These are phyloP conservation scores for Lepetodrilus schrolli DNA, from an alignment of 2,888 invertebrate genomes.

Conservation along the genomic window DNA sequence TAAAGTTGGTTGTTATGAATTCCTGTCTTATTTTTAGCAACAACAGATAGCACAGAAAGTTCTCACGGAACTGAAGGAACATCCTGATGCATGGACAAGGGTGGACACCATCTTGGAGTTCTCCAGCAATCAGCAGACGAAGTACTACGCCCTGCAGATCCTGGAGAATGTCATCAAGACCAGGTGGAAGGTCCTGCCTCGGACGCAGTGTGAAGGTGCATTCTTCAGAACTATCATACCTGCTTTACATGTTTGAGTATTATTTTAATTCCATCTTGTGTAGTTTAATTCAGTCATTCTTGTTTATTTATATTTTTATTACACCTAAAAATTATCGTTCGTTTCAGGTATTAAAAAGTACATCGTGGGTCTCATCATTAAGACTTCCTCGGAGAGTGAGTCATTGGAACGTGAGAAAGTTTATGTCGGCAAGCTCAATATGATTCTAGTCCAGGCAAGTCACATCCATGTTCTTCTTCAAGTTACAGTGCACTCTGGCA, in stretches of 20 bases:
- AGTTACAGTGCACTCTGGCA: no score
- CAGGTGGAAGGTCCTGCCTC: slow-evolving; percentile 97
- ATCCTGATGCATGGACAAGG: slow-evolving; percentile 99
- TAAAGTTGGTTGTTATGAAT: no score
- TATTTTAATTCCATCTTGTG: no score
- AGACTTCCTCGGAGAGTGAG: slow-evolving; percentile 94
- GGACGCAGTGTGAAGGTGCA: slow-evolving; percentile 93
- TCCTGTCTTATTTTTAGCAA: slow-evolving; percentile 48
- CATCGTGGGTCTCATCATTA: slow-evolving; percentile 98
- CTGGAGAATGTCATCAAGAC: slow-evolving; percentile 99
- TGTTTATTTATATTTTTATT: not conserved
- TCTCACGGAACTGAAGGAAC: slow-evolving; percentile 94
- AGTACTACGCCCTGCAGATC: slow-evolving; percentile 99
- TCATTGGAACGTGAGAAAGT: slow-evolving; percentile 94
- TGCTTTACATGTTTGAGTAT: no score
- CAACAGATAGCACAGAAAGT: slow-evolving; percentile 90
- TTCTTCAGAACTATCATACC: no score
- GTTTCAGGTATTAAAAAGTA: slow-evolving; percentile 94
- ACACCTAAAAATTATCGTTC: no score
- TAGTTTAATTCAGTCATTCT: not conserved
- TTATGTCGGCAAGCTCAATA: slow-evolving; percentile 97
- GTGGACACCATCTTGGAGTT: slow-evolving; percentile 99
- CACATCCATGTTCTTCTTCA: no score
- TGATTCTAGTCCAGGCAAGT: slow-evolving; percentile 94
- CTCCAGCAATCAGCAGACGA: slow-evolving; percentile 96